These are phyloP conservation scores for Andrena camellia DNA, from an alignment of 2,888 invertebrate genomes.

Conservation along the genomic window DNA sequence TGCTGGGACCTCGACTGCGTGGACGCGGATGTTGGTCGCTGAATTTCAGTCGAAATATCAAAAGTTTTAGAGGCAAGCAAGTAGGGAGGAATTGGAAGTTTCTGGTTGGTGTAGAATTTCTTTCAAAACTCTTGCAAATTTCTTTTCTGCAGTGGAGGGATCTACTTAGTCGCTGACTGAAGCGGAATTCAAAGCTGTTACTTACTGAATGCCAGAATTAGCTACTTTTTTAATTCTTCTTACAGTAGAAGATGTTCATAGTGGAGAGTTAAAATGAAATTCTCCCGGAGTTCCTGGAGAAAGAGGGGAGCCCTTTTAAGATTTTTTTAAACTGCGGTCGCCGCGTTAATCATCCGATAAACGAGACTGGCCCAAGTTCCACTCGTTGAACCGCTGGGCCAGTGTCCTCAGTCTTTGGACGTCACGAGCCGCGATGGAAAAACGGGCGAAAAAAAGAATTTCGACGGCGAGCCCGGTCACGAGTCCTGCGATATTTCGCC, in stretches of 20 bases:
- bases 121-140: background rate
- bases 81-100: background rate
- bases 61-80: conserved; percentile 4
- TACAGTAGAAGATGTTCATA: background rate
- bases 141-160: background rate
- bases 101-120: conserved; percentile 8
- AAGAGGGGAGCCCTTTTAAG: conserved; percentile 44
- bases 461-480: background rate
- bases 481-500: conserved; percentile 3
- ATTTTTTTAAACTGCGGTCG: conserved; percentile 64
- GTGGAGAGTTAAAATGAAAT: background rate
- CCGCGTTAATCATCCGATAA: conserved; percentile 71
- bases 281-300: conserved; percentile 3
- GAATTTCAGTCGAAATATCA: background rate
- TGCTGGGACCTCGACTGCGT: background rate
- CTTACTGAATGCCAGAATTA: background rate
- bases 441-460: conserved; percentile 25
- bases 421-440: conserved; percentile 14
- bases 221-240: background rate
- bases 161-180: background rate
- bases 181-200: no score
- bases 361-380: conserved; percentile 72
- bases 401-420: conserved; percentile 47
- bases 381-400: conserved; percentile 76
- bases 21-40: background rate